These are phyloP conservation scores for Hippolais icterina DNA, from an alignment of 2,113 vertebrate species.

Conservation along the genomic window DNA sequence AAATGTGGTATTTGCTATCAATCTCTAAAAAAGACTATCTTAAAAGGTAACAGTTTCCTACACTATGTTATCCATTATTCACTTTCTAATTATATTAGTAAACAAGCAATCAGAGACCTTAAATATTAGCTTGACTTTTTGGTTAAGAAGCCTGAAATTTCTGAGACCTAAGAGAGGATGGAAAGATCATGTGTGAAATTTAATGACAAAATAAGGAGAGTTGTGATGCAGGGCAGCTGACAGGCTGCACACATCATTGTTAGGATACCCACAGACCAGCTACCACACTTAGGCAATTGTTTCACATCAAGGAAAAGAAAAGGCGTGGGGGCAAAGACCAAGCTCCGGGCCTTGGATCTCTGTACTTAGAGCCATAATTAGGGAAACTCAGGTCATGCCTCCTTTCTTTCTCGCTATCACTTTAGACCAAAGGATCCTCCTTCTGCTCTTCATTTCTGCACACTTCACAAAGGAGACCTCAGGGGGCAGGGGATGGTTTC, in stretches of 20 bases:
- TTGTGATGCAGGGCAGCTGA: neutral
- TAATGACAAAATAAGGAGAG: neutral
- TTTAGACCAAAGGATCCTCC: slow-evolving; percentile 59
- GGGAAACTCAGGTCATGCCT: slow-evolving; percentile 19
- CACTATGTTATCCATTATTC: neutral
- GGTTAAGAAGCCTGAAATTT: neutral
- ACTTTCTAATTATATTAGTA: neutral
- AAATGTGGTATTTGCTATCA: neutral
- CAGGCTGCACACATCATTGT: neutral
- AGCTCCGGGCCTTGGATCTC: neutral
- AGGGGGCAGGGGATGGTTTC: slow-evolving; percentile 20
- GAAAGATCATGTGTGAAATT: neutral
- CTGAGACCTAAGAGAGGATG: neutral
- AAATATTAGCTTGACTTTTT: neutral
- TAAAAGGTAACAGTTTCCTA: neutral
- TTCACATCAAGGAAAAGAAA: slow-evolving; percentile 2
- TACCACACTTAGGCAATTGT: neutral
- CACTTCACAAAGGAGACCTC: slow-evolving; percentile 50
- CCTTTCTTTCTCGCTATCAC: slow-evolving; percentile 11
- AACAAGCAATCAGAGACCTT: neutral
- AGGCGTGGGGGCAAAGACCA: neutral
- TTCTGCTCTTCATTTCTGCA: slow-evolving; percentile 46
- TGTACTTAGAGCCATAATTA: slow-evolving; percentile 18
- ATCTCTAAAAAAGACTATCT: neutral
- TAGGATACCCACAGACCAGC: neutral